These are phyloP conservation scores for Crypturellus tataupa DNA, from an alignment of 2,797 vertebrate genomes.

Conservation along the genomic window DNA sequence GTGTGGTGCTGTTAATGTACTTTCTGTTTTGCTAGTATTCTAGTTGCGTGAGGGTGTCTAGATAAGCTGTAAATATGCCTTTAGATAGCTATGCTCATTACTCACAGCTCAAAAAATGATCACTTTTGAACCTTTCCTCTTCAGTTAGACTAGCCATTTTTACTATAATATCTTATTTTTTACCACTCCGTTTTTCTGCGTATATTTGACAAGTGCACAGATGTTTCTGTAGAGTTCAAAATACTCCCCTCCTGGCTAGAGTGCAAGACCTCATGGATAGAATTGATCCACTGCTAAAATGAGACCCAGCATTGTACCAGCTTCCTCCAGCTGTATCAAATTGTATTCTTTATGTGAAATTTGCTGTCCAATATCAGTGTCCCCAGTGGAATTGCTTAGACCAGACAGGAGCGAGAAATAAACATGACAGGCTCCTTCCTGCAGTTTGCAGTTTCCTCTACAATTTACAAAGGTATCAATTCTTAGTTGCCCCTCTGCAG, in stretches of 20 bases:
- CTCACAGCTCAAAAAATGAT: not conserved
- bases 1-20: not conserved
- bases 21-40: not conserved
- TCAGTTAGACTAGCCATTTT: not conserved
- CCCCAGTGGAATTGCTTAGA: not conserved
- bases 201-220: not conserved
- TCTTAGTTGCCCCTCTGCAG: not conserved
- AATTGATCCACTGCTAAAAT: not conserved
- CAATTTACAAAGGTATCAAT: not conserved
- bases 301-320: not conserved
- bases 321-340: not conserved
- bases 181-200: not conserved
- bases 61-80: not conserved
- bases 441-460: not conserved
- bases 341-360: not conserved
- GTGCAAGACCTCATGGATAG: not conserved
- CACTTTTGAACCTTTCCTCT: not conserved
- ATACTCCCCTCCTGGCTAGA: not conserved
- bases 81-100: not conserved
- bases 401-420: not conserved
- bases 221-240: not conserved
- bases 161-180: not conserved
- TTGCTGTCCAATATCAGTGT: not conserved
- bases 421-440: not conserved
- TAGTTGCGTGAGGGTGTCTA: not conserved